phyloP scores from a whole-genome alignment of 2,797 vertebrate genomes.

The Sebastes iracundus region DNA sequence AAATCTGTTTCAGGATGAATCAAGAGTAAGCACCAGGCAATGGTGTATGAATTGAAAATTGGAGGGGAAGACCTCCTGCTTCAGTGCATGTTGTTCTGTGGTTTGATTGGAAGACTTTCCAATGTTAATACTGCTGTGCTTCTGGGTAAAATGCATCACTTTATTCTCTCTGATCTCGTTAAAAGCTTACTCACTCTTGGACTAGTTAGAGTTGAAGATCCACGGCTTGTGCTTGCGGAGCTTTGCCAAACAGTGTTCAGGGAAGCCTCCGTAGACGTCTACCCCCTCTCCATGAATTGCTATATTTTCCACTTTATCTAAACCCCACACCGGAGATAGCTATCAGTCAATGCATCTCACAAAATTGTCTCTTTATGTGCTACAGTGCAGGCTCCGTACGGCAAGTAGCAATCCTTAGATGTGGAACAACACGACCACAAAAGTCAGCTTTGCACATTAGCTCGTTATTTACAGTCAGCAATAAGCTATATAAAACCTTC shows the following conservation, averaged over 20 bases:
- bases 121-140: slow-evolving; percentile 36
- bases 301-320: slow-evolving; percentile 49
- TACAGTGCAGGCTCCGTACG: neutral
- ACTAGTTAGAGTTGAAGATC: slow-evolving; percentile 57
- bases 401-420: slow-evolving; percentile 26
- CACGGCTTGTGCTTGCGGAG: slow-evolving; percentile 33
- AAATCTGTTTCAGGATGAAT: neutral
- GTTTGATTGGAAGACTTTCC: slow-evolving; percentile 44
- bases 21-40: neutral
- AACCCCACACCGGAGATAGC: slow-evolving; percentile 27
- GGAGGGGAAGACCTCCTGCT: slow-evolving; percentile 22
- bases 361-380: slow-evolving; percentile 30
- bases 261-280: slow-evolving; percentile 40
- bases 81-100: slow-evolving; percentile 29
- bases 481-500: slow-evolving; percentile 60
- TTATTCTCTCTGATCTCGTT: slow-evolving; percentile 69
- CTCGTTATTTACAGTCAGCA: slow-evolving; percentile 66
- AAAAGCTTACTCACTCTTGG: slow-evolving; percentile 64
- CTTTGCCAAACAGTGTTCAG: slow-evolving; percentile 57
- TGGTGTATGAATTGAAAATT: slow-evolving; percentile 16
- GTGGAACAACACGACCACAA: slow-evolving; percentile 49
- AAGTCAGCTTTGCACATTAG: slow-evolving; percentile 63
- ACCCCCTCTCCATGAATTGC: slow-evolving; percentile 38
- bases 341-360: slow-evolving; percentile 40
- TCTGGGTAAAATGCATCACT: slow-evolving; percentile 57